These are phyloP conservation scores for Lasioglossum pauxillum DNA, from an alignment of 2,888 invertebrate genomes.

Conservation along the genomic window DNA sequence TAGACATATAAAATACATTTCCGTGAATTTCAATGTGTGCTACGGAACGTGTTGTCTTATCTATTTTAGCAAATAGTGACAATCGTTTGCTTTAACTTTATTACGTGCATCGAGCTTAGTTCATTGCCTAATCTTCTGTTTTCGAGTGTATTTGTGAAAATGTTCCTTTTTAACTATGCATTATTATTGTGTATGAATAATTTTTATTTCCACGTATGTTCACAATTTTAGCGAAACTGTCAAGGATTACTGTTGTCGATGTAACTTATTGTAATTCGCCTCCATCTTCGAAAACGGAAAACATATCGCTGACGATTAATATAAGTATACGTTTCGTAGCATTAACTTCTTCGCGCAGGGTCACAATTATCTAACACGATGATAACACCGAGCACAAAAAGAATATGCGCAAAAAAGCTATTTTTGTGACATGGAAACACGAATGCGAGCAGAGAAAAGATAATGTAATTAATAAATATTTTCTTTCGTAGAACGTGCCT, in stretches of 20 bases:
- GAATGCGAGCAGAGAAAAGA: background rate
- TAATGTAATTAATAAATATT: conserved; percentile 31
- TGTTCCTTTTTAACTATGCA: too few species aligned
- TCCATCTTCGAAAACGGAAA: background rate
- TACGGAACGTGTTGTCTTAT: background rate
- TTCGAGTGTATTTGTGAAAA: too few species aligned
- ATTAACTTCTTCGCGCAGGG: conserved; percentile 38
- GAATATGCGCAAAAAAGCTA: conserved; percentile 36
- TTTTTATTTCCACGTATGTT: background rate
- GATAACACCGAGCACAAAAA: conserved; percentile 55
- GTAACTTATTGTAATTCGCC: background rate
- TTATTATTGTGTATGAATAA: too few species aligned
- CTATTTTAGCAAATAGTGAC: background rate
- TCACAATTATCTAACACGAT: conserved; percentile 65
- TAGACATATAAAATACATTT: background rate
- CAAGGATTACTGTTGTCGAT: background rate
- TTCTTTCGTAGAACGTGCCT: background rate
- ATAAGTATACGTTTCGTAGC: conserved; percentile 17
- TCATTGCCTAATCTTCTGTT: too few species aligned
- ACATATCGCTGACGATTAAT: conserved; percentile 38
- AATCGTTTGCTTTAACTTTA: background rate
- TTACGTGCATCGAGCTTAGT: too few species aligned
- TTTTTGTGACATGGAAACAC: conserved; percentile 35
- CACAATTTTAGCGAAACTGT: background rate
- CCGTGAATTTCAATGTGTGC: background rate